Conservation (phyloP, 2,113 vertebrate species). For the Heloderma charlesbogerti region DNA sequence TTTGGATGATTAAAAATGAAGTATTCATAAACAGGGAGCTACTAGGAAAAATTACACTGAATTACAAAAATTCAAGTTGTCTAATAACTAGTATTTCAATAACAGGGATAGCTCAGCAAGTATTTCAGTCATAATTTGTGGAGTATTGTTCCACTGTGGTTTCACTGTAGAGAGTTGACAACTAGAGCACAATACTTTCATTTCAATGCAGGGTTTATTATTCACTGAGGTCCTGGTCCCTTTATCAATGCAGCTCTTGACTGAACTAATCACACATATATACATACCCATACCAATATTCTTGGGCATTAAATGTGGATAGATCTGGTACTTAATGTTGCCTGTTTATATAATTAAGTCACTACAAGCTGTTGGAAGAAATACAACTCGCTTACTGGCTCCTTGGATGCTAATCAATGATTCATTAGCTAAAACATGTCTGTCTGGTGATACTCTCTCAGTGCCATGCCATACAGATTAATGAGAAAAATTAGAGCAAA, state of each 20-base stretch:
- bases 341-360: constrained; percentile 10
- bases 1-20: not conserved
- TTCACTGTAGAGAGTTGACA: not conserved
- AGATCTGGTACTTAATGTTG: not conserved
- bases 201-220: not conserved
- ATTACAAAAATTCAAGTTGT: not conserved
- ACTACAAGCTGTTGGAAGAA: constrained; percentile 5
- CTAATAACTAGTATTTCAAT: not conserved
- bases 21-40: not conserved
- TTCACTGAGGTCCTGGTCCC: not conserved
- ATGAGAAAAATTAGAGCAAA: constrained; percentile 18
- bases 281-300: not conserved
- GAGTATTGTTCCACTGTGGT: not conserved
- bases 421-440: constrained; percentile 1
- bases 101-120: not conserved
- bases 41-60: not conserved
- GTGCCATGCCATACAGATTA: not conserved
- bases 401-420: constrained; percentile 1
- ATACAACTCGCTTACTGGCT: not conserved
- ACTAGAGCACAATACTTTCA: not conserved
- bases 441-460: not conserved
- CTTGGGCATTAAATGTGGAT: not conserved
- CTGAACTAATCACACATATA: not conserved
- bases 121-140: not conserved
- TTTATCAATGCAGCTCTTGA: not conserved